phyloP scores from a whole-genome alignment of 2,113 vertebrate genomes.

The Cinclus mexicanus region DNA sequence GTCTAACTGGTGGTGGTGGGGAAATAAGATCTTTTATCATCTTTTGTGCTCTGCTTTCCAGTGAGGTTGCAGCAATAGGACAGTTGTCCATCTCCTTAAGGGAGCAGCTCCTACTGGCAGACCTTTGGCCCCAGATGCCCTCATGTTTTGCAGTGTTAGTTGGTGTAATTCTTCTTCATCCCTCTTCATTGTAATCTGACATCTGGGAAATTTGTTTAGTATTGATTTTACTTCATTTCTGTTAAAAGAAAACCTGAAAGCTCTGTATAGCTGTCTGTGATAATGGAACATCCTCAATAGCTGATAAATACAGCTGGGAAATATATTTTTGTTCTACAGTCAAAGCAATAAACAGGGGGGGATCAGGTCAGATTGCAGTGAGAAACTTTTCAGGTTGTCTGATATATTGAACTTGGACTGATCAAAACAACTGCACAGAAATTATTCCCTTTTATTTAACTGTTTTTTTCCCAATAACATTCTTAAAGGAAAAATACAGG shows the following conservation, averaged over 20 bases:
- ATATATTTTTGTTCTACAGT: background rate
- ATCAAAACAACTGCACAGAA: background rate
- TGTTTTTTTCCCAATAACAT: background rate
- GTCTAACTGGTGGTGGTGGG: background rate
- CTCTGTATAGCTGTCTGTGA: background rate
- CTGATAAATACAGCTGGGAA: conserved; percentile 18
- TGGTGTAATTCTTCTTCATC: background rate
- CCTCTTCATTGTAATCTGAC: background rate
- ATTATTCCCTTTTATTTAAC: background rate
- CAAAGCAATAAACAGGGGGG: background rate
- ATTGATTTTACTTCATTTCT: conserved; percentile 22
- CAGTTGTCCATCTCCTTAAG: background rate
- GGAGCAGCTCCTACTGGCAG: background rate
- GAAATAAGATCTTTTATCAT: rapidly evolving
- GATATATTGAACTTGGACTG: background rate
- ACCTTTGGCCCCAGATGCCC: background rate
- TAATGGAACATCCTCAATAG: background rate
- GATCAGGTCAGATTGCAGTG: background rate
- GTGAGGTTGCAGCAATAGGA: background rate
- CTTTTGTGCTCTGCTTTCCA: background rate
- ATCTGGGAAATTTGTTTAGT: conserved; percentile 4
- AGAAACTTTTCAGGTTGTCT: background rate
- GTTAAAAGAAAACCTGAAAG: background rate
- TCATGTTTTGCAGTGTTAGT: background rate
- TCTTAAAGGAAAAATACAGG: background rate